A percentile compares a stretch with the other conserved stretches of the same genome.
phyloP scores from a whole-genome alignment of 2,797 vertebrate species.

The Fistularia tabacaria region DNA sequence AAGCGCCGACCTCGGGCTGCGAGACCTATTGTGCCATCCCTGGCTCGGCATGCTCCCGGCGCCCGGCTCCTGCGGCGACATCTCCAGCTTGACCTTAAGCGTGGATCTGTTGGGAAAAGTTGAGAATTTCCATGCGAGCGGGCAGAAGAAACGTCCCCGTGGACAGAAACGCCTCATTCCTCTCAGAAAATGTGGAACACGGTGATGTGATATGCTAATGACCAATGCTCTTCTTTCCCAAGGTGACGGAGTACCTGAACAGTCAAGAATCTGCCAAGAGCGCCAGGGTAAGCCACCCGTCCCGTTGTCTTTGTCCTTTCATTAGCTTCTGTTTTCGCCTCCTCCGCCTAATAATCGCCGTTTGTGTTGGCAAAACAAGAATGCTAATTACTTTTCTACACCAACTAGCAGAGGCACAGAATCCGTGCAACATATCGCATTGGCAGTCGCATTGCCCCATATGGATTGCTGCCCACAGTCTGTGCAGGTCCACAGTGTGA shows the following conservation, averaged over 20 bases:
- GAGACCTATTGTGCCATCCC: slow-evolving; percentile 1
- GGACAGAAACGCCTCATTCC: too few relatives aligned
- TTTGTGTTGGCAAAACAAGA: slow-evolving; percentile 26
- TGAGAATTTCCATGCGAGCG: slow-evolving; percentile 17
- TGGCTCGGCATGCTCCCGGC: slow-evolving; percentile 7
- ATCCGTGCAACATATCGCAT: slow-evolving; percentile 41
- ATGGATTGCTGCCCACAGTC: slow-evolving; percentile 56
- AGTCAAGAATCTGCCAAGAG: slow-evolving; percentile 93
- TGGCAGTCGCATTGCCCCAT: slow-evolving; percentile 54
- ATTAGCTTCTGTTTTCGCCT: neutral
- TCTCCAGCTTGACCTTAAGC: neutral
- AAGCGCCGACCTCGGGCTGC: slow-evolving; percentile 27
- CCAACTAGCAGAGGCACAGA: slow-evolving; percentile 6
- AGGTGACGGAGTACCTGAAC: slow-evolving; percentile 92
- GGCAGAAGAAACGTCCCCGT: too few relatives aligned
- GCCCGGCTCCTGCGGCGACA: slow-evolving; percentile 19
- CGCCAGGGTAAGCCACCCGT: slow-evolving; percentile 80
- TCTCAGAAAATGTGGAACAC: slow-evolving; percentile 5
- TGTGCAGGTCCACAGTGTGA: slow-evolving; percentile 56
- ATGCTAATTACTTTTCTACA: slow-evolving; percentile 36
- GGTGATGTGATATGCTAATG: slow-evolving; percentile 40
- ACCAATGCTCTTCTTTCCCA: slow-evolving; percentile 26
- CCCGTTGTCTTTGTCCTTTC: neutral
- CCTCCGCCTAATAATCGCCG: slow-evolving; percentile 1
- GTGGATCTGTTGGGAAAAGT: slow-evolving; percentile 1